Conservation (phyloP, 2,113 vertebrate genomes). For the Sinocyclocheilus grahami region DNA sequence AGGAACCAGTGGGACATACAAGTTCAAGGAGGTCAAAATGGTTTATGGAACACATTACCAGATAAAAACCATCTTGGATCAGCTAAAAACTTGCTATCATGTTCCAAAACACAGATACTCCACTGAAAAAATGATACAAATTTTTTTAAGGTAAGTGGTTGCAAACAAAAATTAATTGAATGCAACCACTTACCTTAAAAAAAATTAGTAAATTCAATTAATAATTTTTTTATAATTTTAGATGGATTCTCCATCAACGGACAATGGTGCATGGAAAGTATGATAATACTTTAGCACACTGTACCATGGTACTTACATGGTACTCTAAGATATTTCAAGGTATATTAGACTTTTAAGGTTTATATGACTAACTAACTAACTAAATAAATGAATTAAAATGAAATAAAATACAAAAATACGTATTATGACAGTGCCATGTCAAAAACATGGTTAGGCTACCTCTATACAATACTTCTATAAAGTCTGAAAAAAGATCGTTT, state of each 20-base stretch:
- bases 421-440: background rate
- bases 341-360: background rate
- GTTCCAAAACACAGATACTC: background rate
- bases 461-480: background rate
- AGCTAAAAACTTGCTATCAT: background rate
- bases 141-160: no score
- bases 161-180: no score
- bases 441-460: background rate
- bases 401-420: background rate
- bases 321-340: background rate
- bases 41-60: background rate
- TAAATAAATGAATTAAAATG: no score
- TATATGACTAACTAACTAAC: background rate
- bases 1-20: background rate
- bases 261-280: background rate
- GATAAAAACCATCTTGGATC: background rate
- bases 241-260: background rate
- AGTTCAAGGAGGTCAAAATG: constrained; percentile 1
- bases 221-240: no score
- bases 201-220: no score
- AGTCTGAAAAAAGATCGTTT: background rate
- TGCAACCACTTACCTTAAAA: no score
- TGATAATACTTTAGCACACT: background rate
- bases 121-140: no score
- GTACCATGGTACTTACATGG: background rate